Percentiles rank a stretch among this genome's conserved stretches.
Evolutionary conservation across 1,140 invertebrate species (phyloP).

Genomic region (Anagrus nilaparvatae): DNA sequence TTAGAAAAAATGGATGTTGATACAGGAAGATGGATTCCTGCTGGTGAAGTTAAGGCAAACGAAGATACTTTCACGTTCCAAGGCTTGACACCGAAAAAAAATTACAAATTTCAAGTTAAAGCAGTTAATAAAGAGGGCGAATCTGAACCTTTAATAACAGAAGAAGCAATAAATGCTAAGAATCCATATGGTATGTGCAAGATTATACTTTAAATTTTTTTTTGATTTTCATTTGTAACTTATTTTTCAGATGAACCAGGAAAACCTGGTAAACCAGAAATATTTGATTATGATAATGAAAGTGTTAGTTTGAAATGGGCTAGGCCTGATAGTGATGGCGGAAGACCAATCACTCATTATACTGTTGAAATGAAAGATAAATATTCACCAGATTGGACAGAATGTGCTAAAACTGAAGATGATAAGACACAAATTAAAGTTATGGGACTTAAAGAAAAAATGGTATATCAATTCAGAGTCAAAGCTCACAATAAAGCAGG

Average conservation of each 20-base stretch:
- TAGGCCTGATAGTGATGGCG: slow-evolving; percentile 81
- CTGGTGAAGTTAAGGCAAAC: slow-evolving; percentile 78
- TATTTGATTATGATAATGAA: slow-evolving; percentile 89
- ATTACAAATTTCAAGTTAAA: slow-evolving; percentile 96
- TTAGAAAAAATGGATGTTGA: slow-evolving; percentile 95
- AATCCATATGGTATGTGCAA: slow-evolving; percentile 81
- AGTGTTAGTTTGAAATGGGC: slow-evolving; percentile 85
- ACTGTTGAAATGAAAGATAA: slow-evolving; percentile 95
- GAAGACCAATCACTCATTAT: slow-evolving; percentile 89
- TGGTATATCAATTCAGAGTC: slow-evolving; percentile 88
- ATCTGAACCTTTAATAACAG: slow-evolving; percentile 89
- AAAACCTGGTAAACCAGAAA: slow-evolving; percentile 80
- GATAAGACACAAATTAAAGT: slow-evolving; percentile 70
- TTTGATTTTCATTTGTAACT: slow-evolving; percentile 13
- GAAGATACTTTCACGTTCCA: slow-evolving; percentile 78
- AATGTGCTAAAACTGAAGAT: slow-evolving; percentile 73
- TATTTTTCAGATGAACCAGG: slow-evolving; percentile 63
- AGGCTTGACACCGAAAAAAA: slow-evolving; percentile 91
- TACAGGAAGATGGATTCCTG: slow-evolving; percentile 83
- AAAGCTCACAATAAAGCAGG: slow-evolving; percentile 89
- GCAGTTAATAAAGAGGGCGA: slow-evolving; percentile 98
- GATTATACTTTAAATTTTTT: slow-evolving; percentile 6
- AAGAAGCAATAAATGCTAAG: slow-evolving; percentile 79
- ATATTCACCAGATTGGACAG: slow-evolving; percentile 77
- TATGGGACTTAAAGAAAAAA: slow-evolving; percentile 83